A percentile compares a stretch with the other conserved stretches of the same genome.
phyloP scores from a whole-genome alignment of 2,888 invertebrate genomes.

The Catocala sponsa region DNA sequence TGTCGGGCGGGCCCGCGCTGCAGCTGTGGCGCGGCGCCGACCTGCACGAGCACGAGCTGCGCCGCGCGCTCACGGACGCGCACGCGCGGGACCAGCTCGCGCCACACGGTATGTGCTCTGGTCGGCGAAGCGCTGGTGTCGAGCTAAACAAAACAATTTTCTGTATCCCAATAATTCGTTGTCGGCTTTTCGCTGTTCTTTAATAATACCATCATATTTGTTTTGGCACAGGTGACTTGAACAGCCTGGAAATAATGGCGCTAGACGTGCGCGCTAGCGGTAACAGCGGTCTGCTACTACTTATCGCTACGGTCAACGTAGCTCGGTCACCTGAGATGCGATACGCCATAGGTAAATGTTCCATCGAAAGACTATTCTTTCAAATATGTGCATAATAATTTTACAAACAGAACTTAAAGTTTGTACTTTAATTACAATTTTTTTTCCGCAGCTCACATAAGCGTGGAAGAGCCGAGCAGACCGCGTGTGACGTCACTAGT shows the following conservation, averaged over 20 bases:
- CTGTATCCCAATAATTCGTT: too few relatives aligned
- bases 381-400: too few relatives aligned
- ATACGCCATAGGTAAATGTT: slow-evolving; percentile 90
- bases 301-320: slow-evolving; percentile 91
- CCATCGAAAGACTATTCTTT: too few relatives aligned
- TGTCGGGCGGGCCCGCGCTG: slow-evolving; percentile 91
- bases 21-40: slow-evolving; percentile 95
- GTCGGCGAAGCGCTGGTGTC: too few relatives aligned
- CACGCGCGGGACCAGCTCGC: slow-evolving; percentile 80
- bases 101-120: slow-evolving; percentile 48
- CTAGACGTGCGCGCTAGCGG: slow-evolving; percentile 93
- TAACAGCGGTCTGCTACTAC: slow-evolving; percentile 86
- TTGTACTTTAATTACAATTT: not conserved
- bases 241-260: slow-evolving; percentile 91
- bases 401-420: too few relatives aligned
- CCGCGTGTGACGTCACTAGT: slow-evolving; percentile 70
- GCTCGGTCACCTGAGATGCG: slow-evolving; percentile 90
- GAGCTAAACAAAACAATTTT: slow-evolving; percentile 54
- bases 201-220: not conserved
- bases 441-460: slow-evolving; percentile 64
- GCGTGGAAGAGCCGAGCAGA: slow-evolving; percentile 57
- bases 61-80: slow-evolving; percentile 91
- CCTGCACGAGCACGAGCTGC: slow-evolving; percentile 92
- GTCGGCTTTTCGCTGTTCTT: too few relatives aligned
- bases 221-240: slow-evolving; percentile 81